Evolutionary conservation across 2,113 vertebrate genomes (phyloP).

Genomic region (Poeciliopsis prolifica): DNA sequence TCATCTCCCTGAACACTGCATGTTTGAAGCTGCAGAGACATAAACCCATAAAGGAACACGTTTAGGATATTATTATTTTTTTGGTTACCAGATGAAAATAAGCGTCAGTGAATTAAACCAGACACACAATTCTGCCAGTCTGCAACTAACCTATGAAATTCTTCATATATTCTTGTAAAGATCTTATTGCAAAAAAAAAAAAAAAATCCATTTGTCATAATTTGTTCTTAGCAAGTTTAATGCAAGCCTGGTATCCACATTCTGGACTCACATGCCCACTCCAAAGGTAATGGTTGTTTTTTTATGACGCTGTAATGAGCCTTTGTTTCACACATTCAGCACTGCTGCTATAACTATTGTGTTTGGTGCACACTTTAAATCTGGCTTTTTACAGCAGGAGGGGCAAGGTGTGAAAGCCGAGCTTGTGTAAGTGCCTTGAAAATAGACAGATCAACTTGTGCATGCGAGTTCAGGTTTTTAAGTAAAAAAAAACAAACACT

Average conservation of each 20-base stretch:
- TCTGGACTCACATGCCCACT: background rate
- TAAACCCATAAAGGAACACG: constrained; percentile 19
- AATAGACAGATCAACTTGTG: constrained; percentile 49
- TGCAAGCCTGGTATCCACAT: background rate
- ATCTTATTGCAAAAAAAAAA: background rate
- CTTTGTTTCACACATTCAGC: constrained; percentile 12
- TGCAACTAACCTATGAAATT: background rate
- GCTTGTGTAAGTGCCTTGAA: constrained; percentile 53
- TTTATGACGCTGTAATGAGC: constrained; percentile 9
- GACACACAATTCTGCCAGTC: background rate
- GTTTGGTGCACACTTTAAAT: constrained; percentile 38
- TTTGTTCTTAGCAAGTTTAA: background rate
- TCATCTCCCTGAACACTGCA: constrained; percentile 46
- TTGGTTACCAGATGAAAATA: background rate
- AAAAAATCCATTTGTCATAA: background rate
- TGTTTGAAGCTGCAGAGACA: constrained; percentile 43
- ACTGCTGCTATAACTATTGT: constrained; percentile 13
- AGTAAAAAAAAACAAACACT: constrained; percentile 29
- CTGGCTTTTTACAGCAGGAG: constrained; percentile 33
- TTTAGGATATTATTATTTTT: constrained; percentile 7
- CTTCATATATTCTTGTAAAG: background rate
- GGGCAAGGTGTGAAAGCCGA: constrained; percentile 39
- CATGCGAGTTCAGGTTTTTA: constrained; percentile 57
- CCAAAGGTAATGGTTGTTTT: constrained; percentile 16
- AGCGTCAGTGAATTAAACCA: background rate